phyloP scores from a whole-genome alignment of 2,797 vertebrate species.

The Pantherophis vulpinus region DNA sequence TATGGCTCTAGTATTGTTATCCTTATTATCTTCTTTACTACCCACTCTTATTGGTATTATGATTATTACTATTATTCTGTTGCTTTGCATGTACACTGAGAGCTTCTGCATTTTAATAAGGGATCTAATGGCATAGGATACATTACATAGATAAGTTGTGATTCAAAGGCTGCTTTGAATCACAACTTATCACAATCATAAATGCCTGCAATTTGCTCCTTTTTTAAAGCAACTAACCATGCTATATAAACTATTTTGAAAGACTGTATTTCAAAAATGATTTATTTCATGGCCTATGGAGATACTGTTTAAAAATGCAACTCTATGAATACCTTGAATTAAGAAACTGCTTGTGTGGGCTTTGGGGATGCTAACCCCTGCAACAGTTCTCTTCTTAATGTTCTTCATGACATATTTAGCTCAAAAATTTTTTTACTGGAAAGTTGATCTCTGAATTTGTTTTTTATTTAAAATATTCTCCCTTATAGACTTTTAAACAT shows the following conservation, averaged over 20 bases:
- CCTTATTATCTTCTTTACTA: no score
- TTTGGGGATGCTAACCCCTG: neutral
- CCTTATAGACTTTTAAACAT: constrained; percentile 24
- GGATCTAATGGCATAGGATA: neutral
- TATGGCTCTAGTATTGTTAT: no score
- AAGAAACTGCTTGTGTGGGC: neutral
- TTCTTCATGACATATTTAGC: constrained; percentile 19
- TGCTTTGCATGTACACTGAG: no score
- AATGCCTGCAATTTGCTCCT: neutral
- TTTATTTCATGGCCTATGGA: neutral
- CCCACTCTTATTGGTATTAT: no score
- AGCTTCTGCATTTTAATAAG: neutral
- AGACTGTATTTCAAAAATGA: neutral
- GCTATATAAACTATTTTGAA: neutral
- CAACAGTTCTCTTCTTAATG: constrained; percentile 7
- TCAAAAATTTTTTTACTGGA: constrained; percentile 28
- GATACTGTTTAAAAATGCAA: neutral
- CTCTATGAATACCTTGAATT: neutral
- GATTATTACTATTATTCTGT: no score
- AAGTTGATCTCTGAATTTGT: constrained; percentile 28
- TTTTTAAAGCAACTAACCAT: constrained; percentile 7
- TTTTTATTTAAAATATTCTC: constrained; percentile 20
- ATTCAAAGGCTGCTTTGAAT: neutral
- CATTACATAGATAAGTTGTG: constrained; percentile 8
- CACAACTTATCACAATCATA: neutral